Base-by-base conservation (phyloP, 1,140 invertebrate species). In the Druon quercuslanigerum region DNA sequence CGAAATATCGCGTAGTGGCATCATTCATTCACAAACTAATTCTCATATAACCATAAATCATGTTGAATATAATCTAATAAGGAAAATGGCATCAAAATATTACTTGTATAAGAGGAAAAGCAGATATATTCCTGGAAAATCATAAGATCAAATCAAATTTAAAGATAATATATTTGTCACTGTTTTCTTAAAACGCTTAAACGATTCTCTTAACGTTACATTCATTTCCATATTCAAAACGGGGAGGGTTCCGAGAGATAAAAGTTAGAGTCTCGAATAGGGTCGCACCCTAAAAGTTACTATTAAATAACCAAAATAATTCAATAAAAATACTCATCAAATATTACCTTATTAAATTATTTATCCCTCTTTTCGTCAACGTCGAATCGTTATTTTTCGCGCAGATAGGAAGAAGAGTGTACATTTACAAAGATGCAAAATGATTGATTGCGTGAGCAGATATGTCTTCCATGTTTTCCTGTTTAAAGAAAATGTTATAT, bases 11-110 rank as follows among this genome's bases (percentile, higher is more conserved):
- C 40, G 40, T 46, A 46, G 40, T 66, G 60, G 60, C 60, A 66
- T 66, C 60, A 66, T 66, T 46, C 25, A 66, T 66, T 40, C 60
- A 25, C 14, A 46, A 66, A 66, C n/a, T 66, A 66, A 40, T 66
- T 40, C 60, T 1, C 60, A 14, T 33, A 66, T 12, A 66, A 9
- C 11, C 20, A 46, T 46, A 9, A 46, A 6, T 46, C 7, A 46
- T 46, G 9, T 46, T 46, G 12, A 33, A 33, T 66, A 20, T 66
- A 40, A 66, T 66, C 5, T 66, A 33, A 66, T 40, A 33, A 66
- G 40, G 40, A 46, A 46, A 46, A 11, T 11, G 11, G 8, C 1
- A 9, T 46, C 0, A 46, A 46, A 46, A 9, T 46, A 46, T 0
- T 11, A 9, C 40, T 0, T 8, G 40, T 11, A 46, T 7, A 46